A percentile compares a stretch with the other conserved stretches of the same genome.
These are phyloP conservation scores for Mionectes olivaceus DNA, from an alignment of 2,797 vertebrate species.

Conservation along the genomic window DNA sequence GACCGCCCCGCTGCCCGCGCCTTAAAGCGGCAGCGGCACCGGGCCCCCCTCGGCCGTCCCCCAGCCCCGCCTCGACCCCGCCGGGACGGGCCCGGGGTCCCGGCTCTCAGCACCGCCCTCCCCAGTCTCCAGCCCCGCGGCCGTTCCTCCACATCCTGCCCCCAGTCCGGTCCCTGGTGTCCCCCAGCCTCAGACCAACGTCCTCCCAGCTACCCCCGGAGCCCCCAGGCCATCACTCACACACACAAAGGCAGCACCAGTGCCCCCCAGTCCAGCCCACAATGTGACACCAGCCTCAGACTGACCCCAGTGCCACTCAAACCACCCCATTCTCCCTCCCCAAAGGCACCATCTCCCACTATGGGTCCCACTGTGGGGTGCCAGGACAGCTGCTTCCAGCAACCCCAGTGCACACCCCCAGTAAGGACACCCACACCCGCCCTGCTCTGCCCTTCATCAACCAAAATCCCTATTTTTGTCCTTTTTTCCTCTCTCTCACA, in stretches of 20 bases:
- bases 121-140: background rate
- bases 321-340: rapidly evolving
- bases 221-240: no score
- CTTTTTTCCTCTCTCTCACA: rapidly evolving
- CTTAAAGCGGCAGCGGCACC: constrained; percentile 54
- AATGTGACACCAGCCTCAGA: background rate
- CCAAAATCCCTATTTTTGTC: background rate
- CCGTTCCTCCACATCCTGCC: background rate
- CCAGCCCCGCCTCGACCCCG: background rate
- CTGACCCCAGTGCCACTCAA: background rate
- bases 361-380: background rate
- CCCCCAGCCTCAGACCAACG: no score
- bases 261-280: background rate
- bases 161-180: background rate
- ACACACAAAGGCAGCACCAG: background rate
- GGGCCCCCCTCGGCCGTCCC: background rate
- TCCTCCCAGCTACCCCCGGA: no score
- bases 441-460: background rate
- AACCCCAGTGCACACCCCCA: background rate
- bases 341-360: background rate
- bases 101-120: background rate
- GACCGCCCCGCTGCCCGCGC: constrained; percentile 15
- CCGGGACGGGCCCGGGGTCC: background rate
- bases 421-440: background rate
- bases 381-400: background rate